Base-by-base conservation (phyloP, 2,113 vertebrate species). In the Carassius gibelio region DNA sequence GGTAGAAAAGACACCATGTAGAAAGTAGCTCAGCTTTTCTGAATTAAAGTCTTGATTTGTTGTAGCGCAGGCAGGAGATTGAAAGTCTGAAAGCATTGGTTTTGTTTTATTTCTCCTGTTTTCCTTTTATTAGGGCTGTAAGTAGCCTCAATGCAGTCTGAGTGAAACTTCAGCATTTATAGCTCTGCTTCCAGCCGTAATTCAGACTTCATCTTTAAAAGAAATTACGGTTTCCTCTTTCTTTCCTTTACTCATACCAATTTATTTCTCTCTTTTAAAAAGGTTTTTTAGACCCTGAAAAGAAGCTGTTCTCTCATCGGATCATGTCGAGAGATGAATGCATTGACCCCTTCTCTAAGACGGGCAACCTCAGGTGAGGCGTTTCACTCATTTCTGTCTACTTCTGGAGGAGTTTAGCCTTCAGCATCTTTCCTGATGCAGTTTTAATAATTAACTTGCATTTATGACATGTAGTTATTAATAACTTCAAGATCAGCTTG, bases 271-370 rank as follows among this genome's bases (percentile, higher is more conserved):
- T 87, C 52, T 72, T 80, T 42, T 5, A 34, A 78, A 52, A 89
- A 99, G 98, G 97, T 42, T 99, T 99, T 93, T 92, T 99, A 92
- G 98, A 99, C 86, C 97, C 98, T 1, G 97, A 99, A 91, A 99
- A 99, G 94, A 99, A 99, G 91, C 97, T 99, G 64, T 99, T 99
- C 93, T 99, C 98, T 61, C 98, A 99, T 89, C 95, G 98, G 84
- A 99, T 99, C 91, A 94, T 99, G 87, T 99, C 98, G 1, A 94
- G 98, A 91, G 98, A 99, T 30, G 98, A 99, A 89, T 99, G 98
- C 93, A 99, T 99, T 0, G 98, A 99, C 92, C 98, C 98, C 0
- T 99, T 94, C 92, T 99, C 97, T 88, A 99, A 99, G 92, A 99
- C 98, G 0, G 98, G 98, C 69, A 99, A 99, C 90, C 97, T 99